Evolutionary conservation across 2,797 vertebrate genomes (phyloP), one percentile per base, ranked within the genome.

Genomic region (Phylloscopus collybita): DNA sequence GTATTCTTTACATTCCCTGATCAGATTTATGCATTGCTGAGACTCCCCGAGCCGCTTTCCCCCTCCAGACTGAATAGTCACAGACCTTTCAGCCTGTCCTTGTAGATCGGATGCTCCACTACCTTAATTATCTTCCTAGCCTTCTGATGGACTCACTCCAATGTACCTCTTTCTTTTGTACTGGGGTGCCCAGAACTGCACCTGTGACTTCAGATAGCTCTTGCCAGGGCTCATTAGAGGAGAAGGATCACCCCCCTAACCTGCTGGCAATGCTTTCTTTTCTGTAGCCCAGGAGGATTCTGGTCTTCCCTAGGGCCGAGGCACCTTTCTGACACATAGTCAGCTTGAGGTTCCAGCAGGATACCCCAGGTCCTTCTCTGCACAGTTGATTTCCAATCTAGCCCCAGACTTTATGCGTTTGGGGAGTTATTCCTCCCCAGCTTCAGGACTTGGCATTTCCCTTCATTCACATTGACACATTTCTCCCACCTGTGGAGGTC

Each of bases 401-500:
- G 12, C 8, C 6, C 10, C 30, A 92, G n/a, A 13, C 9, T 42
- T 27, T 12, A 6, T 42, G 11, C 13, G 4, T 44, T 3, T 50
- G 44, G 5, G 23, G 3, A 17, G 13, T 36, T 57, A 49, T 44
- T 60, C 18, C 14, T 80, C 14, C 13, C 8, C 11, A 61, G 30
- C 10, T 70, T 22, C 19, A 53, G 42, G 29, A 47, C 16, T 61
- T 74, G 42, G 3, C 3, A 36, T 59, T 65, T 86, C 9, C 6
- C 13, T 78, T 59, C n/a, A 59, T 53, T 53, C 0, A 1, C 5
- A 7, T 5, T 53, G 22, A 16, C 1, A 1, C 12, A 17, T 56
- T 78, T 74, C n/a, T 78, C 14, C 22, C 20, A 6, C 9, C 8
- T 71, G 4, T 49, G 32, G 7, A 61, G 1, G 21, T 34, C 27